Base-by-base conservation (phyloP, 2,113 vertebrate species). In the Urocitellus parryii region DNA sequence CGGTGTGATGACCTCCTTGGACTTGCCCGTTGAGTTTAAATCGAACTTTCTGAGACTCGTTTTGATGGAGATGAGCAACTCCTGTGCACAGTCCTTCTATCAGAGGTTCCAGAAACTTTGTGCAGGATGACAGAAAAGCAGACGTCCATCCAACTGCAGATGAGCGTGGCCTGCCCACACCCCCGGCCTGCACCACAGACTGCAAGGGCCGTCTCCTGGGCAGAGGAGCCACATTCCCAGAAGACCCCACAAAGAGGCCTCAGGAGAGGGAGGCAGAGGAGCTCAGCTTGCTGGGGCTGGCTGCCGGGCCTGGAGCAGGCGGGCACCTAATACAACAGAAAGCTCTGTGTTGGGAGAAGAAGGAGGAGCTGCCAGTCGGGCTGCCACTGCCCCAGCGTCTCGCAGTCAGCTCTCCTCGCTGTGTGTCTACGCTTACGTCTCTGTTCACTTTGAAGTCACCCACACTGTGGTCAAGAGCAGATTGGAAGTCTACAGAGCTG, bases 1-100 rank as follows among this genome's bases (percentile, higher is more conserved):
- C 6, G 0, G 34, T 18, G 16, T 51, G 16, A 39, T 8, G 58
- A 17, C 51, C 10, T 5, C 27, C 8, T 0, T 5, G 5, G 56
- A 34, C 45, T 5, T 0, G 16, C 25, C 67, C 51, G 22, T 17
- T 63, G 58, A 42, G 53, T 9, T 13, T 22, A 58, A 77, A 29
- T 22, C 1, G 13, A 45, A 32, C 25, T 29, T 53, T 8, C 74
- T 87, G 24, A 45, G 53, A 34, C n/a, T 74, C n/a, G 12, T 74
- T 61, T n/a, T 68, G n/a, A 48, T 74, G 37, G 32, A 37, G 29
- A 11, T 29, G 58, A 76, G 22, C 48, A 27, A 72, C 53, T 90
- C 53, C 61, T 27, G 29, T 25, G 34, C 68, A 18, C 32, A 67
- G 20, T 27, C n/a, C 6, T 3, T 6, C 22, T 13, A 81, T 77